These are phyloP conservation scores for chimpanzee (Pan troglodytes) DNA, from an alignment of 2,113 vertebrate genomes.

Conservation along the genomic window NHGRI_mPanTro3-v2.1_pri NC_072412.2:65697001-65697500, in stretches of 20 bases:
- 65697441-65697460: no score
- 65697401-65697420: no score
- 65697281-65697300: no score
- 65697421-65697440: no score
- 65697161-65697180: background rate
- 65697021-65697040: background rate
- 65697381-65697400: no score
- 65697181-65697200: background rate
- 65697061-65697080: background rate
- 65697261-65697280: no score
- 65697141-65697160: background rate
- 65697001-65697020: background rate
- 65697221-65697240: slow-evolving; percentile 13
- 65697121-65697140: background rate
- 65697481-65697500: no score
- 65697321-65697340: no score
- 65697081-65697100: background rate
- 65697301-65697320: no score
- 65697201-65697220: background rate
- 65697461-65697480: no score
- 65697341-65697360: no score
- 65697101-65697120: background rate
- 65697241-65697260: slow-evolving; percentile 9
- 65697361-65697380: no score
- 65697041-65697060: background rate